Evolutionary conservation across 1,140 invertebrate species (phyloP), one percentile per base, ranked within the genome.

Genomic region (Spodoptera litura): DNA sequence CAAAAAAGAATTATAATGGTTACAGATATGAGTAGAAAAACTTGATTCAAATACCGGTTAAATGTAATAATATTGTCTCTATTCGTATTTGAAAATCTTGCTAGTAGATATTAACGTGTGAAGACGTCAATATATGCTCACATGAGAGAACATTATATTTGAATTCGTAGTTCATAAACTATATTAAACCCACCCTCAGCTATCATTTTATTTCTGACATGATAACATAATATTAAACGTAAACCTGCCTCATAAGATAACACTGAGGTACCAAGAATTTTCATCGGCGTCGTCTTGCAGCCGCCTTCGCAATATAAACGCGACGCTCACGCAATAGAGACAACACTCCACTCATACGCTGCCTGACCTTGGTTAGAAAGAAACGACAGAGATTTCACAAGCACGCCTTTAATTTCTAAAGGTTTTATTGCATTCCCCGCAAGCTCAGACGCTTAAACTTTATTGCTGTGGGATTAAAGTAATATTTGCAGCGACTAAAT

Each of bases 361-460:
- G 62, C 84, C 80, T 89, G 85, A 88, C 88, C 87, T 90, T 90
- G 87, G 93, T 87, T 88, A 90, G 91, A 93, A 89, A 90, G 92
- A 92, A 92, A 94, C 86, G 82, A 88, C 87, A 87, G 84, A 86
- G 82, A 89, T 85, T 88, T 87, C 85, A 88, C 83, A 85, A 84
- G 87, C 85, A 87, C 87, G 87, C 89, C 88, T 93, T 88, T 88
- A 92, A 93, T 90, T 92, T 90, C 89, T 86, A 90, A 92, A 90
- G 91, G 90, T 93, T 93, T 94, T 94, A 94, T 94, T 94, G 90
- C 93, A 91, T 93, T 93, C 92, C 87, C 87, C 87, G 88, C 90
- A 93, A 93, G 91, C 92, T 91, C 90, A 91, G 91, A 90, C 88
- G 89, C 92, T 93, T 93, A 93, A 94, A 93, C 92, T 93, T 94